Evolutionary conservation across 2,888 invertebrate species (phyloP), one percentile per base, ranked within the genome.

Genomic region (Sericinus montela): DNA sequence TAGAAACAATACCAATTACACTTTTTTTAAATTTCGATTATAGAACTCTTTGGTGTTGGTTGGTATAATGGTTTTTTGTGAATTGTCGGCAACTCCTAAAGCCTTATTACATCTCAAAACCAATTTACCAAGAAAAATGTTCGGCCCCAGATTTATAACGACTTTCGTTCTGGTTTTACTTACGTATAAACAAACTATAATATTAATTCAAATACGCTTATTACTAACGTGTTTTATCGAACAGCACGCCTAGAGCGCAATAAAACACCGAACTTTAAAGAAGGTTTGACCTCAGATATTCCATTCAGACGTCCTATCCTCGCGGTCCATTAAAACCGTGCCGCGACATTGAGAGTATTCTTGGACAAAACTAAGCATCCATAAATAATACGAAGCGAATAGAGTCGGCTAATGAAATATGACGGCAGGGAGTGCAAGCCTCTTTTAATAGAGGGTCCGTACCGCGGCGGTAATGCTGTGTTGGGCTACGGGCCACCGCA

Each of bases 381-480:
- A 78, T 85, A 85, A 87, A 86, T 86, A 83, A 81, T 73, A 65
- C 57, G 69, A 72, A 55, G 75, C 73, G 75, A 75, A 72, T 71
- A 67, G 69, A 80, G 77, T 74, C 74, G 63, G 63, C 78, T 84
- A 85, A 85, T 87, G 85, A 86, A 83, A 85, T 85, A 85, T 75
- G 74, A 75, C 70, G 72, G 70, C 69, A 62, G 55, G 56, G 68
- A 72, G 67, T 62, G 70, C 69, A 63, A 70, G 56, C 51, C 63
- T 69, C 67, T 75, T 77, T 74, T 78, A 80, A 78, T 79, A 73
- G 75, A 64, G 65, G 69, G 67, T 71, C 11, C n/a, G n/a, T n/a
- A n/a, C n/a, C 11, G 65, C 60, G 65, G 65, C 57, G 29, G 63
- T 11, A 32, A 11, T 65, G 61, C 61, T 51, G 48, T 49, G 56